These are phyloP conservation scores for Castor canadensis DNA, from an alignment of 2,113 vertebrate genomes.

Conservation along the genomic window DNA sequence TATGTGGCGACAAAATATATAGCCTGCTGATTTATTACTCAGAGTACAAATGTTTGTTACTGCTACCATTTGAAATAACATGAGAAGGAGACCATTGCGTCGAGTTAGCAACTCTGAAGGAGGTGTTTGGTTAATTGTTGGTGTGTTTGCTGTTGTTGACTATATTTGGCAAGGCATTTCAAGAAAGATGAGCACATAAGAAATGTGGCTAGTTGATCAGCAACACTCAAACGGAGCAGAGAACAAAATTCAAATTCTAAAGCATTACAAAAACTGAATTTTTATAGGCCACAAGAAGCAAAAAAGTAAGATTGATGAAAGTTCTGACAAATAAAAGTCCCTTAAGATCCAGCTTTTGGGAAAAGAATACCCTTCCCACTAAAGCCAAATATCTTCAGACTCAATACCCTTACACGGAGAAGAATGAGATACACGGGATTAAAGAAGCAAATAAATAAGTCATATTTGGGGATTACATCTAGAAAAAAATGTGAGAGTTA, in stretches of 20 bases:
- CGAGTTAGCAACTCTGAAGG: not conserved
- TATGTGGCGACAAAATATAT: not conserved
- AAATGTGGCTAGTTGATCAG: not conserved
- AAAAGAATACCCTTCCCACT: not conserved
- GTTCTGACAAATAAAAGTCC: slow-evolving; percentile 2
- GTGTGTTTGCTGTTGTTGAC: not conserved
- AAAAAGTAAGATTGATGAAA: slow-evolving; percentile 6
- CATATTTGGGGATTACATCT: not conserved
- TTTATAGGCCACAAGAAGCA: not conserved
- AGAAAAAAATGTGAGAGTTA: not conserved
- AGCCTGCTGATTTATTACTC: not conserved
- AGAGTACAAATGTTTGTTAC: not conserved
- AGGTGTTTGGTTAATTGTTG: not conserved
- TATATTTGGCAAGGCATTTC: not conserved
- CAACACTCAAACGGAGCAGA: not conserved
- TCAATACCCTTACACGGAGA: not conserved
- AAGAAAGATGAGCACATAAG: not conserved
- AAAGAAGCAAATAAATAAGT: not conserved
- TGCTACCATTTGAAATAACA: not conserved
- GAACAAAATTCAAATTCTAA: slow-evolving; percentile 8
- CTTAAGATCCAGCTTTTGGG: not conserved
- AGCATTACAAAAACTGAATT: not conserved
- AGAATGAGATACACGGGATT: not conserved
- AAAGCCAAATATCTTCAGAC: not conserved
- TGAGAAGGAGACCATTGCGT: not conserved